Conservation (phyloP, 2,113 vertebrate genomes). For the Diadophis punctatus region DNA sequence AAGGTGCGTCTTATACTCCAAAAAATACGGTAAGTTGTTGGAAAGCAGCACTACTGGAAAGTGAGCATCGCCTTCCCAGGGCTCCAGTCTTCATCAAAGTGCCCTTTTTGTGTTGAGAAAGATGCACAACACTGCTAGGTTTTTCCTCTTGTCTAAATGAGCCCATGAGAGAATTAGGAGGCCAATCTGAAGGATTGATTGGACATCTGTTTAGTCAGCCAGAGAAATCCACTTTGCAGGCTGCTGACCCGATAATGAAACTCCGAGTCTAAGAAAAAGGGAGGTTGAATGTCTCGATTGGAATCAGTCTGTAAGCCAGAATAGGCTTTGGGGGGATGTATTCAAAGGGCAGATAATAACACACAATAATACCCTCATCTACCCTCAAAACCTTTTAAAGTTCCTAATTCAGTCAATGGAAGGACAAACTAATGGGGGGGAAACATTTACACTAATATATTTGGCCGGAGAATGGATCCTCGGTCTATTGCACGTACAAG, state of each 20-base stretch:
- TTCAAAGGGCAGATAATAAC: not conserved
- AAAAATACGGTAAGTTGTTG: too few species aligned
- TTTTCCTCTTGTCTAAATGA: not conserved
- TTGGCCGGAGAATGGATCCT: not conserved
- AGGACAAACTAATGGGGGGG: not conserved
- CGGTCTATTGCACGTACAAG: not conserved
- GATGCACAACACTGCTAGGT: not conserved
- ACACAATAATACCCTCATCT: not conserved
- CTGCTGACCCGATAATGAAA: not conserved
- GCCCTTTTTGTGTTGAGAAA: not conserved
- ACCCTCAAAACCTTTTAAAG: not conserved
- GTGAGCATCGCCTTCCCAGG: not conserved
- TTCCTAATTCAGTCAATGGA: not conserved
- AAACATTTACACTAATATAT: not conserved
- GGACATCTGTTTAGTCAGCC: not conserved
- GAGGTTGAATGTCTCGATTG: not conserved
- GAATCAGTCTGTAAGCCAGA: not conserved
- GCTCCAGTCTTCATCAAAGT: not conserved
- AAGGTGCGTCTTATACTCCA: too few species aligned
- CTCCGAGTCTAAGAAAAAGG: not conserved
- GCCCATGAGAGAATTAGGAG: not conserved
- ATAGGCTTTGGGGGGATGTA: not conserved
- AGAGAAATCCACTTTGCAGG: not conserved
- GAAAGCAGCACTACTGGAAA: not conserved
- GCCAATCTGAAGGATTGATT: not conserved